Evolutionary conservation across 2,888 invertebrate species (phyloP), one percentile per base, ranked within the genome.

Genomic region (Folsomia manolachei): DNA sequence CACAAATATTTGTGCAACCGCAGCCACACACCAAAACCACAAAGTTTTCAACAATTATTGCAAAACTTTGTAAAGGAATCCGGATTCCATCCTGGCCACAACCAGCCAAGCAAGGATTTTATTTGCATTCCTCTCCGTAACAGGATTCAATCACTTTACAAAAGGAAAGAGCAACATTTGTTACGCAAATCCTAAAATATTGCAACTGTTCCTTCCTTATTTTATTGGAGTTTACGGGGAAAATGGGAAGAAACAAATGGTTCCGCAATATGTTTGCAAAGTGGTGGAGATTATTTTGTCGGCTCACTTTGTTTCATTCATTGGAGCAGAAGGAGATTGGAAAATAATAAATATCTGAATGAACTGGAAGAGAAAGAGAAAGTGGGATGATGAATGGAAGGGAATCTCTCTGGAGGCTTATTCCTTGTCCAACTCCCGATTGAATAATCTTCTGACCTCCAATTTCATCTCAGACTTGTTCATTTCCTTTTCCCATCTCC

Each of bases 371-470:
- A 69, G 72, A 51, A 71, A 75, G 69, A 62, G 71, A 75, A 71
- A n/a, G 70, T 60, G 67, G 74, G 70, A 75, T 75, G 75, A 75
- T 75, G 75, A 75, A 75, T 75, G 73, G 75, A 73, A 75, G 69
- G 71, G 73, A 75, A 73, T 75, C 75, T 70, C n/a, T 39, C 75
- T 56, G 64, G 66, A 69, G 75, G 52, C 65, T 52, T 66, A 52
- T 52, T 39, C 24, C 23, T 21, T n/a, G 11, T 64, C 39, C 27
- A 4, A n/a, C 4, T 64, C 39, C 23, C 52, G 51, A 66, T 23
- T 66, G 65, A 51, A 66, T 52, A 23, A 66, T 66, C 51, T 66
- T 2, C 64, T 64, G 64, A 64, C 27, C 64, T 27, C 1, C 27
- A 27, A n/a, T 21, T 51, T n/a, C n/a, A n/a, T n/a, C n/a, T n/a